Base-by-base conservation (phyloP, 2,797 vertebrate species). In the Sebastes umbrosus region DNA sequence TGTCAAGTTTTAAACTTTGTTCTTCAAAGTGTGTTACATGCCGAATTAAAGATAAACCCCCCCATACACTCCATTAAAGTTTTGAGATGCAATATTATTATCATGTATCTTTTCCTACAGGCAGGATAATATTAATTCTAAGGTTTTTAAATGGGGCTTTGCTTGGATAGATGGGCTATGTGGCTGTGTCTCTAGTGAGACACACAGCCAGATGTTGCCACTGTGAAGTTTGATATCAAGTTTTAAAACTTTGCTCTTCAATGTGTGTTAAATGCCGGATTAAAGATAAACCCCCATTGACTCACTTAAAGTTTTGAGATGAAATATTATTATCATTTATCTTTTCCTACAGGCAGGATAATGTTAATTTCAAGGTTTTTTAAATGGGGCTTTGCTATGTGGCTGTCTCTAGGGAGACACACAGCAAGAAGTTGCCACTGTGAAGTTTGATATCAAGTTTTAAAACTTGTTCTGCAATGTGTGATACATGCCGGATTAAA, bases 81-180 rank as follows among this genome's bases (percentile, higher is more conserved):
- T 22, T 27, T 50, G n/a, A 36, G 5, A 46, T 3, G 1, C 7
- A 39, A 1, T 4, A 22, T 10, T 54, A 6, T 8, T 43, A 5
- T 2, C 0, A 50, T 12, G 0, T 0, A 3, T 36, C 1, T 32
- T 11, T 74, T n/a, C 3, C 1, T 5, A 63, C 9, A 11, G 7
- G 14, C 11, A 11, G 11, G 31, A 55, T 24, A 8, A 32, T 7
- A 9, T 16, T 29, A 20, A 34, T 6, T 18, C 2, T 22, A 2
- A 2, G 2, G 27, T 11, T 36, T 6, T 64, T 24, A 5, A 32
- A 74, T 8, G 52, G 20, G 52, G 2, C 29, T 29, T 14, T 39
- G 36, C 13, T 36, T 39, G 36, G 36, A 39, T 39, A 39, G 36
- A 39, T 39, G 36, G 36, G 36, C 36, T 39, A 34, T 34, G 10